Percentiles rank a stretch among this genome's conserved stretches.
phyloP scores from a whole-genome alignment of 2,888 invertebrate genomes.

The Meteorus cinctellus region DNA sequence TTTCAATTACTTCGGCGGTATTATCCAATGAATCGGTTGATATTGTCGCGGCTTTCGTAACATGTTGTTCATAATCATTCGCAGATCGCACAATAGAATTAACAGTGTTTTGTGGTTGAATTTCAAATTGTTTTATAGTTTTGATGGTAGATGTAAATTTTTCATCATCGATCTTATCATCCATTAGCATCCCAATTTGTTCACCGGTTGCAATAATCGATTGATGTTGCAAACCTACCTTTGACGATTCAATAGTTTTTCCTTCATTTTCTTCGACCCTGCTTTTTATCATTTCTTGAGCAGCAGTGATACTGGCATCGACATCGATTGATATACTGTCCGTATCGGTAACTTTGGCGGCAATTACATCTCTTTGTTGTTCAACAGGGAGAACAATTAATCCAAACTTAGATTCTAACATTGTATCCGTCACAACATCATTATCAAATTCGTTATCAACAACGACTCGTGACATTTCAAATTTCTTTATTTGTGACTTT shows the following conservation, averaged over 20 bases:
- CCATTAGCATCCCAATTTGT: constrained; percentile 9
- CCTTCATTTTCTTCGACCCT: background rate
- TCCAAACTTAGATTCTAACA: background rate
- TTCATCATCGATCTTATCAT: background rate
- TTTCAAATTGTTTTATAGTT: constrained; percentile 29
- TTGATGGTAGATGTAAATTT: background rate
- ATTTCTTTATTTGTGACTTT: constrained; percentile 71
- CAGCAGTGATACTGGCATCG: constrained; percentile 1
- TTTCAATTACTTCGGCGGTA: constrained; percentile 44
- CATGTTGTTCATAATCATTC: background rate
- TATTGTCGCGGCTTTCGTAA: constrained; percentile 22
- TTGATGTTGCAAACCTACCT: background rate
- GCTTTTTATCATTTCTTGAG: constrained; percentile 22
- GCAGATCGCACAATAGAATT: background rate
- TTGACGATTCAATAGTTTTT: background rate
- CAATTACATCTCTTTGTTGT: background rate
- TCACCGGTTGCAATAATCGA: background rate
- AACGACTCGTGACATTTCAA: constrained; percentile 63
- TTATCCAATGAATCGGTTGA: constrained; percentile 23
- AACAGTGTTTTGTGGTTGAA: constrained; percentile 17
- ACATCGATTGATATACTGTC: background rate
- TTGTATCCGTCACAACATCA: constrained; percentile 6
- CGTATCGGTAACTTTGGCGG: background rate
- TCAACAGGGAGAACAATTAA: constrained; percentile 1
- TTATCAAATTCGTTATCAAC: constrained; percentile 27